These are phyloP conservation scores for Phoxinus phoxinus DNA, from an alignment of 2,113 vertebrate species.

Conservation along the genomic window DNA sequence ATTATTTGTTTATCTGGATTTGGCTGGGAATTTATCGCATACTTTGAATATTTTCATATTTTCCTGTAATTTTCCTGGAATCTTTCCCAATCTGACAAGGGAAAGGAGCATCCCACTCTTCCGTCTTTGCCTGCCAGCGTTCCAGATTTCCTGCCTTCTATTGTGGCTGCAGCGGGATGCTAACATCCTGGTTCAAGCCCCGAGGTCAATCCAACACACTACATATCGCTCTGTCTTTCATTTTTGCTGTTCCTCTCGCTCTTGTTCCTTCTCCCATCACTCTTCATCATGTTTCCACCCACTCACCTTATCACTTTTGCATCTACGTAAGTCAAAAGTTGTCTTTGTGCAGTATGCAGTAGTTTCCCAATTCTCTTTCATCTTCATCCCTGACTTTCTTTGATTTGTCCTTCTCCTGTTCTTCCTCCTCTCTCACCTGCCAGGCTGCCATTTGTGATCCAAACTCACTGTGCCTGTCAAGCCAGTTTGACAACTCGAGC, in stretches of 20 bases:
- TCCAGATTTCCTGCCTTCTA: slow-evolving; percentile 75
- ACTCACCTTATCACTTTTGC: slow-evolving; percentile 21
- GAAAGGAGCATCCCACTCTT: slow-evolving; percentile 46
- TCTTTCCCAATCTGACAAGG: slow-evolving; percentile 56
- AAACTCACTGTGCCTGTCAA: slow-evolving; percentile 26
- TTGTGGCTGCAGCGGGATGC: slow-evolving; percentile 73
- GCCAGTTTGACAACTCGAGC: background rate
- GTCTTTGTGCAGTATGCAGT: background rate
- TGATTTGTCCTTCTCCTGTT: background rate
- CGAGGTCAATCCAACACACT: slow-evolving; percentile 40
- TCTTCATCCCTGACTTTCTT: background rate
- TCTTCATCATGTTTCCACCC: background rate
- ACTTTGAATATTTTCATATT: slow-evolving; percentile 74
- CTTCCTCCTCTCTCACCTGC: background rate
- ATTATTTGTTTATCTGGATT: slow-evolving; percentile 68
- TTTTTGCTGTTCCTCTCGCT: slow-evolving; percentile 1
- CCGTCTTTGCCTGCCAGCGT: slow-evolving; percentile 64
- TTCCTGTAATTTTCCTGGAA: slow-evolving; percentile 66
- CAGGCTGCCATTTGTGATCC: background rate
- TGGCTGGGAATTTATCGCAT: slow-evolving; percentile 74
- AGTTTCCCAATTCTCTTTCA: slow-evolving; percentile 8
- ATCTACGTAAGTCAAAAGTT: background rate
- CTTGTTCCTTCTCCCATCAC: slow-evolving; percentile 6
- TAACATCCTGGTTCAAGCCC: slow-evolving; percentile 67
- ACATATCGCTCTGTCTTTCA: slow-evolving; percentile 33